Conservation (phyloP, 2,797 vertebrate species). For the Sebastolobus alascanus region DNA sequence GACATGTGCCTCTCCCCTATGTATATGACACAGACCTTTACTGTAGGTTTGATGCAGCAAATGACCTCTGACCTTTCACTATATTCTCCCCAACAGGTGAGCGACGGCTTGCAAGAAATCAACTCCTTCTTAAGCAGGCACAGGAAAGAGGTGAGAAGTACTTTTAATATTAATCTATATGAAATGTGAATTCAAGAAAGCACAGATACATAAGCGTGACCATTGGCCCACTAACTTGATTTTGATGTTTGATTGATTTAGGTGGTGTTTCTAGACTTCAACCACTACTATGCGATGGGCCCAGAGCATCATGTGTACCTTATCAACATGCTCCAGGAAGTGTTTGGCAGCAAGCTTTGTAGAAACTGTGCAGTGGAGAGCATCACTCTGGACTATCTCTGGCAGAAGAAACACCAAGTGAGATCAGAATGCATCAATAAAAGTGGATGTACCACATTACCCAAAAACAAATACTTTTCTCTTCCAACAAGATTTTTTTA, state of each 20-base stretch:
- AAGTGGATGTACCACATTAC: background rate
- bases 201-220: background rate
- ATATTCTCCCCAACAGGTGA: constrained; percentile 74
- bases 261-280: constrained; percentile 96
- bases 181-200: background rate
- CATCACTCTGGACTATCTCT: constrained; percentile 90
- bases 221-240: background rate
- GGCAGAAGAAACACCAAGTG: constrained; percentile 94
- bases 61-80: background rate
- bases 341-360: constrained; percentile 93
- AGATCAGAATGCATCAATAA: background rate
- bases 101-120: constrained; percentile 92
- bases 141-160: constrained; percentile 79
- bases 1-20: background rate
- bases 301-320: constrained; percentile 90
- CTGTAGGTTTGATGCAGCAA: background rate
- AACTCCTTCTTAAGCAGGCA: constrained; percentile 90
- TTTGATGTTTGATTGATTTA: constrained; percentile 58
- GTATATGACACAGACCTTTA: background rate
- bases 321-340: constrained; percentile 88
- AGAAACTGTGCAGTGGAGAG: constrained; percentile 87
- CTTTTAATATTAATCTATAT: accelerated
- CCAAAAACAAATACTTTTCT: background rate
- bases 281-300: constrained; percentile 97
- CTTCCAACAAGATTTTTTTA: too few species aligned